phyloP scores from a whole-genome alignment of 2,797 vertebrate species.

The Gephyroberyx darwinii region DNA sequence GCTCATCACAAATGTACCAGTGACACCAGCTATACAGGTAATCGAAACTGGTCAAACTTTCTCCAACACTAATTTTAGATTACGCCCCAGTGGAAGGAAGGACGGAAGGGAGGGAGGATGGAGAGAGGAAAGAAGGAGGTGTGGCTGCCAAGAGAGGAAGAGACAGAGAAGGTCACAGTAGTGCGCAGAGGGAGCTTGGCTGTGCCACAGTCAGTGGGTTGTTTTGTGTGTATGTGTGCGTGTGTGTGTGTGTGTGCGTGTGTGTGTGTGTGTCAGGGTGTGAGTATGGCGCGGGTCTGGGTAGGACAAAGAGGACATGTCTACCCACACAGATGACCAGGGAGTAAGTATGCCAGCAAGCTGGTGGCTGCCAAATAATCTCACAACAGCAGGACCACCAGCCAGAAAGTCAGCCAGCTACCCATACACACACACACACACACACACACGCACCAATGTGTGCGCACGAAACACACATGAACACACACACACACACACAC shows the following conservation, averaged over 20 bases:
- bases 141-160: constrained; percentile 65
- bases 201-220: constrained; percentile 24
- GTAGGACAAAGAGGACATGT: constrained; percentile 62
- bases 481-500: not conserved
- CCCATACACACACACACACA: not conserved
- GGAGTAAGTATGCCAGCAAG: constrained; percentile 54
- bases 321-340: constrained; percentile 66
- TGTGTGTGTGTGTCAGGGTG: constrained; percentile 22
- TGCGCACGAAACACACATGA: not conserved
- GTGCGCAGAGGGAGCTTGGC: constrained; percentile 28
- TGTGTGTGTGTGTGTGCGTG: constrained; percentile 28
- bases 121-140: constrained; percentile 31
- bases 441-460: not conserved
- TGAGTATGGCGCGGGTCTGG: constrained; percentile 46
- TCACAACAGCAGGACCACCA: constrained; percentile 54
- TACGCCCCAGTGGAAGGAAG: constrained; percentile 31
- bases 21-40: constrained; percentile 33
- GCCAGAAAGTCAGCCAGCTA: constrained; percentile 60
- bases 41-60: constrained; percentile 58
- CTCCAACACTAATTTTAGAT: constrained; percentile 63
- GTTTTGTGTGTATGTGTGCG: not conserved
- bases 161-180: constrained; percentile 63
- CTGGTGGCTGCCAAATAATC: constrained; percentile 67
- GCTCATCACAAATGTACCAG: constrained; percentile 16
- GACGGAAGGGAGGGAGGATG: constrained; percentile 23